Evolutionary conservation across 2,113 vertebrate genomes (phyloP), one percentile per base, ranked within the genome.

Genomic region (Gambusia holbrooki): DNA sequence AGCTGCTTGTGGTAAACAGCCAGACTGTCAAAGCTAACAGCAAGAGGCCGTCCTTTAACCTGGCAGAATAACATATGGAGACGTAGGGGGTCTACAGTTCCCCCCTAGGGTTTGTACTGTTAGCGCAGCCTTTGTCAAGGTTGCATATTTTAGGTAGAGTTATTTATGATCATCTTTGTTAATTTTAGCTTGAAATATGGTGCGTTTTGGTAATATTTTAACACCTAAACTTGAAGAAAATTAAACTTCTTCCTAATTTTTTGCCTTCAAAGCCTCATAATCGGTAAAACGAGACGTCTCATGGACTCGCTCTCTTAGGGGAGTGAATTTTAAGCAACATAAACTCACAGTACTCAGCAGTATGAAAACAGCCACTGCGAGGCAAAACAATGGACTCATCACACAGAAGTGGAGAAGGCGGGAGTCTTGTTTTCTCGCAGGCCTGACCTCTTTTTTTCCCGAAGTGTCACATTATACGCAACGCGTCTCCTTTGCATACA

Each of bases 401-500:
- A 87, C 15, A 19, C 73, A 27, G 72, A 40, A 72, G 80, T 54
- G 69, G 74, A 66, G 68, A 63, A 76, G 69, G 71, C 69, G 80
- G 80, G 73, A 77, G 82, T 69, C 85, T 87, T 88, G 88, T 91
- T 93, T 92, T 91, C 92, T 91, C 89, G 70, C 82, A 81, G 81
- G 74, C 81, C 79, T 93, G 93, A 93, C 93, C 94, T 93, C 90
- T 89, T 93, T 65, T 37, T 94, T 93, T 27, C 27, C 90, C 92
- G 90, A 87, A 74, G 76, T 87, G 89, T 93, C 92, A 92, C 93
- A 93, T 94, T 94, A 91, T 77, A 91, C 87, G 77, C 76, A 90
- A 88, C 60, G 80, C 72, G 84, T 93, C 92, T 94, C 88, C 89
- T 95, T 94, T 93, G 93, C 94, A 94, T 94, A 92, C 88, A 85